Conservation (phyloP, 2,888 invertebrate genomes). For the Lasioglossum vierecki region DNA sequence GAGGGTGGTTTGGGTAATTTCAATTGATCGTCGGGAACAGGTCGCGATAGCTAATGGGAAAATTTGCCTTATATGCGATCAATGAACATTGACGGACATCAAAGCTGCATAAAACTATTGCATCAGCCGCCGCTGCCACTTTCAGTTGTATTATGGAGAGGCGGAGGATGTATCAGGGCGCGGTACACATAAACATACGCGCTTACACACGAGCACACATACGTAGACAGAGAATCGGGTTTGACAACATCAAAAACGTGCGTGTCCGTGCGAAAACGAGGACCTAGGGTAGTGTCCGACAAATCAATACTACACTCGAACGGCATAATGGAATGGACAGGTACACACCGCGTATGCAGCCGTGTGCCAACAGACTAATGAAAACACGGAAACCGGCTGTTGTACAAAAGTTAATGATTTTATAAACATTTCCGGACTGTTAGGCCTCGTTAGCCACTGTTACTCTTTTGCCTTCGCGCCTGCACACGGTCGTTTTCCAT, state of each 20-base stretch:
- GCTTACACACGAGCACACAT: background rate
- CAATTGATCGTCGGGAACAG: background rate
- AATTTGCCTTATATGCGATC: conserved; percentile 24
- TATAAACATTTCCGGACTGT: conserved; percentile 58
- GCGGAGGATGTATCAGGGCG: conserved; percentile 15
- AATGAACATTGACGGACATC: conserved; percentile 2
- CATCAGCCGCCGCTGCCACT: conserved; percentile 22
- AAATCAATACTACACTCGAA: conserved; percentile 63
- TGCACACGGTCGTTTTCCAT: conserved; percentile 25
- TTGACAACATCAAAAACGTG: conserved; percentile 58
- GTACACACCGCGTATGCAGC: conserved; percentile 44
- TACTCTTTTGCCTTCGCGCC: conserved; percentile 13
- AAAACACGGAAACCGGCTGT: conserved; percentile 54
- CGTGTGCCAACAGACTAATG: conserved; percentile 56
- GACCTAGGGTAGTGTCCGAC: conserved; percentile 42
- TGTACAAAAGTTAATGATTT: conserved; percentile 65
- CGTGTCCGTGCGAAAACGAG: conserved; percentile 46
- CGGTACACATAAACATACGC: background rate
- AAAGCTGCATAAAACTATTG: conserved; percentile 49
- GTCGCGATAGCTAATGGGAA: background rate
- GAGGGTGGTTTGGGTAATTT: background rate
- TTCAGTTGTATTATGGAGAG: conserved; percentile 37
- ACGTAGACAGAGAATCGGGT: background rate
- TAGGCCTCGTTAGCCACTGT: conserved; percentile 51
- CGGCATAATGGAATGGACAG: conserved; percentile 60